A percentile compares a stretch with the other conserved stretches of the same genome.
phyloP scores from a whole-genome alignment of 2,797 vertebrate species.

The Agapornis canus region DNA sequence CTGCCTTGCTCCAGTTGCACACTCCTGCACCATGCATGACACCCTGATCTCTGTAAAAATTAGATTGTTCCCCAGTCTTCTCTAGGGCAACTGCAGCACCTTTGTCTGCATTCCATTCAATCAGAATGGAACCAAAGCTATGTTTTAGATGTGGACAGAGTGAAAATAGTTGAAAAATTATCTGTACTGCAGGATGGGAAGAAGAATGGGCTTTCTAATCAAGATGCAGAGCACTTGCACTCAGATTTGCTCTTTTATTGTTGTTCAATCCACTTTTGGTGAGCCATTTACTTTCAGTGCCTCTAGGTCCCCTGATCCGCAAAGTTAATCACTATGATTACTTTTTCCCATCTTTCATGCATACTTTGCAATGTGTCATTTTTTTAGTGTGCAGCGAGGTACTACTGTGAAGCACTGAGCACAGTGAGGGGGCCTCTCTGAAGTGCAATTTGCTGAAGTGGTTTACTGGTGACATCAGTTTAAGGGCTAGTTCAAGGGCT shows the following conservation, averaged over 20 bases:
- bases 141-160: neutral
- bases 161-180: neutral
- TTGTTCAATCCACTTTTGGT: neutral
- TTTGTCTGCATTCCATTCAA: neutral
- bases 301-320: neutral
- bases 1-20: neutral
- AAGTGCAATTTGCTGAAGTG: neutral
- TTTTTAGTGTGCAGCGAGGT: neutral
- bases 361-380: neutral
- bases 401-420: neutral
- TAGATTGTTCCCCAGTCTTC: neutral
- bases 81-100: neutral
- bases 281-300: neutral
- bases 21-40: neutral
- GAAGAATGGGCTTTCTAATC: neutral
- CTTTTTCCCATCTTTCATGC: neutral
- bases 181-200: neutral
- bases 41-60: neutral
- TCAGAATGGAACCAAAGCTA: neutral
- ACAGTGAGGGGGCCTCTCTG: rapidly evolving
- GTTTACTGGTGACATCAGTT: neutral
- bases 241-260: neutral
- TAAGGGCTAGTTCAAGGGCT: neutral
- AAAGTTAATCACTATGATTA: neutral
- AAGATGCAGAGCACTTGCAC: neutral